Conservation (phyloP, 2,797 vertebrate genomes). For the Acipenser transmontanus region DNA sequence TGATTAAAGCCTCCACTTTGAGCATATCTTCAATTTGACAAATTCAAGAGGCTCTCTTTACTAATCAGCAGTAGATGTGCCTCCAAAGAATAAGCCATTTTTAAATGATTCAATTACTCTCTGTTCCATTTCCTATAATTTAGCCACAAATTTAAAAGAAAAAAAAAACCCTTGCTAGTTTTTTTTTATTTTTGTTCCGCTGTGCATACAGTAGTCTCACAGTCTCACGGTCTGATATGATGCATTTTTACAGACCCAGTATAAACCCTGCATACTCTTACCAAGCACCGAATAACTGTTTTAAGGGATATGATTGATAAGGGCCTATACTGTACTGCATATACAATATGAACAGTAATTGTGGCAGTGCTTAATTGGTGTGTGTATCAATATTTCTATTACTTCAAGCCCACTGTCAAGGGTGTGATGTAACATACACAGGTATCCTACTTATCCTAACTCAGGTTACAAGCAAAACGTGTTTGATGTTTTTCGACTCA, state of each 20-base stretch:
- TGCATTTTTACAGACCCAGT: constrained; percentile 20
- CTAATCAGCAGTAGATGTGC: constrained; percentile 7
- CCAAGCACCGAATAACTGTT: constrained; percentile 20
- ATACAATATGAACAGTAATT: too few relatives aligned
- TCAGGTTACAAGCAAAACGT: not conserved
- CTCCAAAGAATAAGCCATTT: constrained; percentile 23
- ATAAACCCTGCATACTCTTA: constrained; percentile 18
- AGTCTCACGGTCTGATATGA: constrained; percentile 24
- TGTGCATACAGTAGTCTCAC: constrained; percentile 9
- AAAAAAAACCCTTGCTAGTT: constrained; percentile 26
- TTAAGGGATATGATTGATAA: not conserved
- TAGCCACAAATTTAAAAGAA: constrained; percentile 27
- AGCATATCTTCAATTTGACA: constrained; percentile 15
- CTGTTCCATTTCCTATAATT: constrained; percentile 35
- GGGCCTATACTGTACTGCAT: too few relatives aligned
- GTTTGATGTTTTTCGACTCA: not conserved
- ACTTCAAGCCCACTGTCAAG: too few relatives aligned
- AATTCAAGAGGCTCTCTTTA: constrained; percentile 12
- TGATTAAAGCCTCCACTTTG: constrained; percentile 14
- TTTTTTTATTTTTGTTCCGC: constrained; percentile 1
- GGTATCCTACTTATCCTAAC: not conserved
- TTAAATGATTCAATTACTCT: constrained; percentile 35
- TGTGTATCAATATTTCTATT: too few relatives aligned
- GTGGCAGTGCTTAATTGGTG: too few relatives aligned
- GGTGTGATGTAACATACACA: too few relatives aligned